A percentile compares a stretch with the other conserved stretches of the same genome.
These are phyloP conservation scores for Marronus borbonicus DNA, from an alignment of 2,888 invertebrate genomes.

Conservation along the genomic window DNA sequence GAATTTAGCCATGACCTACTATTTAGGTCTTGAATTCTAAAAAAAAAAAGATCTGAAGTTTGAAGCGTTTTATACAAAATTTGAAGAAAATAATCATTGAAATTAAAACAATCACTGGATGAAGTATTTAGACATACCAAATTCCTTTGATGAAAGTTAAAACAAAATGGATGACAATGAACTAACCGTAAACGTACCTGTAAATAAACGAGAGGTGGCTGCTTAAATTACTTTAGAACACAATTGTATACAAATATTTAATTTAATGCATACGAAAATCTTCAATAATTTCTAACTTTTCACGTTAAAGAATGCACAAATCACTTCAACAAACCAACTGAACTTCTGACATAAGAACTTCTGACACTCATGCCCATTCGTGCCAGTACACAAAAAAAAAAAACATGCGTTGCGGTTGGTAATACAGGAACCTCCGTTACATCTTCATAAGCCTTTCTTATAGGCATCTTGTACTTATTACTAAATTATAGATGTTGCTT, in stretches of 20 bases:
- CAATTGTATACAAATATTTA: slow-evolving; percentile 23
- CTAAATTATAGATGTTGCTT: too few species aligned
- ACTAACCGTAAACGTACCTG: slow-evolving; percentile 43
- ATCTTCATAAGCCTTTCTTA: too few species aligned
- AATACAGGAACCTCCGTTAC: background rate
- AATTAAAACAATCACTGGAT: background rate
- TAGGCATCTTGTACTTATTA: too few species aligned
- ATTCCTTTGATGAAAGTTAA: background rate
- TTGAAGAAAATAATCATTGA: background rate
- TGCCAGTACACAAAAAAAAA: too few species aligned
- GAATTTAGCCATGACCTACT: too few species aligned
- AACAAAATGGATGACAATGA: slow-evolving; percentile 36
- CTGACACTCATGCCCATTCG: too few species aligned
- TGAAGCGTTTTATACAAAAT: background rate
- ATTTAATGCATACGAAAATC: slow-evolving; percentile 29
- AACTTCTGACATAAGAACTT: background rate
- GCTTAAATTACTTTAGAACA: slow-evolving; percentile 20
- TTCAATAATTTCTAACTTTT: slow-evolving; percentile 20
- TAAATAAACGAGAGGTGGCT: slow-evolving; percentile 43
- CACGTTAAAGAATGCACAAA: background rate
- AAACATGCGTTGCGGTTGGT: background rate
- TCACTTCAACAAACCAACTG: background rate
- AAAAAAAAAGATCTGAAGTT: too few species aligned
- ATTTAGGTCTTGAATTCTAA: too few species aligned
- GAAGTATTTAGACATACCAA: background rate